Conservation (phyloP, 2,113 vertebrate genomes). For the Oriolus oriolus region DNA sequence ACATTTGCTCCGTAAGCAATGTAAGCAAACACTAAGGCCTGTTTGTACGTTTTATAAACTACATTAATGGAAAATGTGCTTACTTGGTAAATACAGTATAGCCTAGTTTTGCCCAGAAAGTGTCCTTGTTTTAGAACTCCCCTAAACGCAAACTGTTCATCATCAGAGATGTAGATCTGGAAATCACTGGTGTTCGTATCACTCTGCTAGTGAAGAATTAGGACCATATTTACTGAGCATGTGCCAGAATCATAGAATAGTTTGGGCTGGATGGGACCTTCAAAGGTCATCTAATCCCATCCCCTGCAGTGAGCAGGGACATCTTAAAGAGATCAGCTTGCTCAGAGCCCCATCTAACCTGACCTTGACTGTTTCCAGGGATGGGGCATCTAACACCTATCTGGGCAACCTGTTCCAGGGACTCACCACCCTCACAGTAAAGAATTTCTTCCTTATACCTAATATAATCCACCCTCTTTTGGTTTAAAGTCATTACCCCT, state of each 20-base stretch:
- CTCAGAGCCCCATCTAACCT: background rate
- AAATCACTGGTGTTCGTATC: background rate
- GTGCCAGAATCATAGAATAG: background rate
- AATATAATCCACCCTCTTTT: background rate
- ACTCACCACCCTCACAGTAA: background rate
- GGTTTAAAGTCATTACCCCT: background rate
- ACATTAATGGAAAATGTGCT: background rate
- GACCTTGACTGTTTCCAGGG: background rate
- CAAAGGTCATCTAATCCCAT: background rate
- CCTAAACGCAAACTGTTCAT: fast-evolving
- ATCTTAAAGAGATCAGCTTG: background rate
- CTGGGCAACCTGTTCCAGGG: background rate
- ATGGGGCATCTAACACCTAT: background rate
- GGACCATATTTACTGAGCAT: background rate
- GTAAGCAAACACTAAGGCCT: background rate
- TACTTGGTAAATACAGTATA: background rate
- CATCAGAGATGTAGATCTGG: background rate
- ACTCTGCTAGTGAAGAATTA: background rate
- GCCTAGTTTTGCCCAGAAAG: background rate
- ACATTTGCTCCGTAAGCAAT: background rate
- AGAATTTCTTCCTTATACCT: background rate
- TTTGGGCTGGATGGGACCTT: background rate
- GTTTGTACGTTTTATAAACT: background rate
- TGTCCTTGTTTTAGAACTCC: background rate
- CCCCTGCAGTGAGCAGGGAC: background rate